Conservation (phyloP, 2,797 vertebrate genomes). For the Notolabrus celidotus region DNA sequence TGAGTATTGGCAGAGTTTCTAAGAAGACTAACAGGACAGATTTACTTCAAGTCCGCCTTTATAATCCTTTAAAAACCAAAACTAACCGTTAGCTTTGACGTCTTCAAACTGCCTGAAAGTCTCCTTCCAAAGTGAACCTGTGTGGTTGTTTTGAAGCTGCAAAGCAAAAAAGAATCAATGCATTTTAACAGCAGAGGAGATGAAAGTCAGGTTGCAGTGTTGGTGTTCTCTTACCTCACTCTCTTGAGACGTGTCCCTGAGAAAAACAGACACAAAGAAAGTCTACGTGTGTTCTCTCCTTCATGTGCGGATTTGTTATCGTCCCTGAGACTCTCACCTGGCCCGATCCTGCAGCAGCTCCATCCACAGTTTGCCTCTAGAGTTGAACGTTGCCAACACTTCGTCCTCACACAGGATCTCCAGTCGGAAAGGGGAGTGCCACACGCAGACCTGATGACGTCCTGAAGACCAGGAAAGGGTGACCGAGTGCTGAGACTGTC, state of each 20-base stretch:
- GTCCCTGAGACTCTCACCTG: constrained; percentile 47
- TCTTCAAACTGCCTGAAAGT: constrained; percentile 90
- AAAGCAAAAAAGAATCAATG: background rate
- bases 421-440: constrained; percentile 87
- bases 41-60: background rate
- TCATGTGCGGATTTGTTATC: background rate
- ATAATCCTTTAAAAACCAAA: background rate
- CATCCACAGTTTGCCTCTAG: constrained; percentile 88
- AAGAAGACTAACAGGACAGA: too few species aligned
- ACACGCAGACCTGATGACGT: constrained; percentile 81
- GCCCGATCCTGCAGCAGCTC: constrained; percentile 84
- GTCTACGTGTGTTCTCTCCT: background rate
- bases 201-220: background rate
- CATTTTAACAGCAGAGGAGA: background rate
- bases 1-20: too few species aligned
- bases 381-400: constrained; percentile 88
- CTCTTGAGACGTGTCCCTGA: background rate
- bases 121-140: constrained; percentile 89
- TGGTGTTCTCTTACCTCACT: constrained; percentile 61
- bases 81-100: constrained; percentile 91
- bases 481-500: constrained; percentile 64
- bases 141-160: constrained; percentile 74
- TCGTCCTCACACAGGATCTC: constrained; percentile 86
- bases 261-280: constrained; percentile 12
- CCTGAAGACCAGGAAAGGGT: constrained; percentile 82